Evolutionary conservation across 2,113 vertebrate species (phyloP), one percentile per base, ranked within the genome.

Genomic region (Xiphophorus maculatus): DNA sequence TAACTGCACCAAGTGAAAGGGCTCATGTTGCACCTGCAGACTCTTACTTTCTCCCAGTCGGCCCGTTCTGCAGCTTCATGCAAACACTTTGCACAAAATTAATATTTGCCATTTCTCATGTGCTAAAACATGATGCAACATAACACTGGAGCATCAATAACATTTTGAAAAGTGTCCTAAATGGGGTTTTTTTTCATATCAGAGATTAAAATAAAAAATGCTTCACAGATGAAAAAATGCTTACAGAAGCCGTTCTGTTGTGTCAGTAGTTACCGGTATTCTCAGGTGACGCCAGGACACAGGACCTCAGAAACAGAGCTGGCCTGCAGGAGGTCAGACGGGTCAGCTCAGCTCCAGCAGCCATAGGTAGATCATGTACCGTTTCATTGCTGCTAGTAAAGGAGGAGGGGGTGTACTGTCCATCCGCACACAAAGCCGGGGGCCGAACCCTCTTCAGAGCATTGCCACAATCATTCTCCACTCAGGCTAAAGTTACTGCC

Each of bases 221-320:
- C 7, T 25, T 58, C 7, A 58, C 25, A n/a, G 22, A 7, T 58
- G 8, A n/a, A 73, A 35, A 29, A 30, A n/a, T 1, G 33, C 68
- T 0, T 63, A 77, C 74, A 74, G 75, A 77, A 32, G 0, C 27
- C 0, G 58, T 67, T 67, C 66, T 2, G 17, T 66, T 19, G 40
- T 33, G 74, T 48, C 77, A 60, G 61, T 73, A 79, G 77, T 86
- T 69, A 76, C 4, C 9, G 2, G 27, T 0, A 63, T 74, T 90
- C 88, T 94, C 91, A 83, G 75, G 81, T 93, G 88, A 91, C 91
- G 74, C 42, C 29, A 37, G 74, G 73, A 88, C 90, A 78, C 87
- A 86, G 81, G 85, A 82, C 71, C 66, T 76, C 71, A 85, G 93
- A 92, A 94, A 93, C 91, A 15, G 80, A 91, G 92, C 89, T 74